Percentiles rank a stretch among this genome's conserved stretches.
These are phyloP conservation scores for Cataglyphis albicans DNA, from an alignment of 2,888 invertebrate species.

Conservation along the genomic window DNA sequence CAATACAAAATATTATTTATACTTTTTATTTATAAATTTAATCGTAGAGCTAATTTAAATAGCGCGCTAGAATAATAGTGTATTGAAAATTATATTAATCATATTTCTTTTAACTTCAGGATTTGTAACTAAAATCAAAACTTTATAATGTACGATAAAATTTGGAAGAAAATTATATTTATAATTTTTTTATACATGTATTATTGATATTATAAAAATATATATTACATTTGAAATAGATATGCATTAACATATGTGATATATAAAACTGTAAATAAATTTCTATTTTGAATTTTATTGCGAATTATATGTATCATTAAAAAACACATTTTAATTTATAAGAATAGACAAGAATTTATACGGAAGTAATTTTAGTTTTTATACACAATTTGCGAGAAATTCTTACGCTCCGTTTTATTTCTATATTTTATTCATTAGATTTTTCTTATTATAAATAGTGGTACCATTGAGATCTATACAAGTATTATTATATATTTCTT, in stretches of 20 bases:
- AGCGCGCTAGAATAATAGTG: background rate
- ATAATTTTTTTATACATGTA: background rate
- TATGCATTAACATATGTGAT: background rate
- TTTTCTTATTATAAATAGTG: background rate
- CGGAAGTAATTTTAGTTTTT: background rate
- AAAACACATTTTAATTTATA: background rate
- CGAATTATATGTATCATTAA: too few relatives aligned
- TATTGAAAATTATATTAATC: background rate
- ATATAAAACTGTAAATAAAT: background rate
- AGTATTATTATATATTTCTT: background rate
- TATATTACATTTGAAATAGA: background rate
- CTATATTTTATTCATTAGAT: background rate
- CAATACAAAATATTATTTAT: background rate
- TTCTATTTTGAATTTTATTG: background rate
- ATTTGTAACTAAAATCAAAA: background rate
- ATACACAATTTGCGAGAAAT: background rate
- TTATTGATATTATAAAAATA: background rate
- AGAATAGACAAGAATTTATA: background rate
- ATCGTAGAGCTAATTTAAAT: slow-evolving; percentile 3
- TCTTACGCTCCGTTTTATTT: background rate
- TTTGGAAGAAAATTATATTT: background rate
- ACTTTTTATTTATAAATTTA: background rate
- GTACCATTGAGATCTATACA: background rate
- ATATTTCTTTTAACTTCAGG: background rate
- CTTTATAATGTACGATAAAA: background rate